phyloP scores from a whole-genome alignment of 2,113 vertebrate species.

The Neodon shergylaensis region DNA sequence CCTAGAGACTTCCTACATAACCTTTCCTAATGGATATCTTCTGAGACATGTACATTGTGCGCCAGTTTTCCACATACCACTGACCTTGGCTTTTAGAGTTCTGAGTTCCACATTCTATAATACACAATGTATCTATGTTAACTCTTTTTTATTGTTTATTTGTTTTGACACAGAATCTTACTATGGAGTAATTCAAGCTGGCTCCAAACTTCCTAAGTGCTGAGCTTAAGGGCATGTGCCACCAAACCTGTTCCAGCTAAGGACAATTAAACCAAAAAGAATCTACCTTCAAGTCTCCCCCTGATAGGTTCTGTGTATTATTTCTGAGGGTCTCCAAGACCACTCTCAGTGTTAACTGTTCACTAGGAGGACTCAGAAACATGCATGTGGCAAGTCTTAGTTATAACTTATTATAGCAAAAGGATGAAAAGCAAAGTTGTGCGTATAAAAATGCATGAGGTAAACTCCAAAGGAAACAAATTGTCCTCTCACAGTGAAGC shows the following conservation, averaged over 20 bases:
- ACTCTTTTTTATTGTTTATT: background rate
- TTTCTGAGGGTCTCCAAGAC: background rate
- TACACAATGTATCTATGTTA: background rate
- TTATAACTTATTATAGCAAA: constrained; percentile 19
- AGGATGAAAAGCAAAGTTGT: constrained; percentile 21
- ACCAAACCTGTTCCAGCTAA: background rate
- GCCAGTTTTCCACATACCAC: background rate
- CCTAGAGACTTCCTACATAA: background rate
- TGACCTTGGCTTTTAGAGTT: background rate
- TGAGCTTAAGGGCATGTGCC: background rate
- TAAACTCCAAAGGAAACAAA: constrained; percentile 4
- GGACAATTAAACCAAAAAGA: background rate
- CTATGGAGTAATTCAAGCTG: background rate
- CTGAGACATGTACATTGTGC: background rate
- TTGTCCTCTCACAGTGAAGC: background rate
- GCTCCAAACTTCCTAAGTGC: background rate
- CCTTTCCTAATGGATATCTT: background rate
- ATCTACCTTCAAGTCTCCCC: background rate
- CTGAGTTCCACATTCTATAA: background rate
- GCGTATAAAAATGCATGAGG: background rate
- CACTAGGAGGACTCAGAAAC: background rate
- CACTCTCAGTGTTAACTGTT: background rate
- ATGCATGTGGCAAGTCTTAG: background rate
- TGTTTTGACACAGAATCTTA: background rate
- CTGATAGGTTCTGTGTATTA: background rate